These are phyloP conservation scores for Felis chaus DNA, from an alignment of 2,113 vertebrate genomes.

Conservation along the genomic window DNA sequence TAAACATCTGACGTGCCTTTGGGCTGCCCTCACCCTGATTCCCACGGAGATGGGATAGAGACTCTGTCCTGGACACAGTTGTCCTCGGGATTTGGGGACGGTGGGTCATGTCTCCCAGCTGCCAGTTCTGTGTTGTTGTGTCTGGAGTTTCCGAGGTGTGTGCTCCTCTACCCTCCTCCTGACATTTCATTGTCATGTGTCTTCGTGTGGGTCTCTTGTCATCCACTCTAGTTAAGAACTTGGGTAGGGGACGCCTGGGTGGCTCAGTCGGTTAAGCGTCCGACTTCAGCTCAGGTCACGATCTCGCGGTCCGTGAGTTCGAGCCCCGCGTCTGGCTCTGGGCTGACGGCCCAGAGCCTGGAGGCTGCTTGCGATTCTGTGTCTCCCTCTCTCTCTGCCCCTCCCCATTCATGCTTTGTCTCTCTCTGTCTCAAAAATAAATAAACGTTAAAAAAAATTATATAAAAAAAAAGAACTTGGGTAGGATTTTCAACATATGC, in stretches of 20 bases:
- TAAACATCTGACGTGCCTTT: not conserved
- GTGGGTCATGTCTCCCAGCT: not conserved
- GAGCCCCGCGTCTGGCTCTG: no score
- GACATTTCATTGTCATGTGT: not conserved
- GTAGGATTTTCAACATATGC: not conserved
- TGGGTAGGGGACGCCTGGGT: not conserved
- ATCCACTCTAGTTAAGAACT: not conserved
- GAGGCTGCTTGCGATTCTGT: no score
- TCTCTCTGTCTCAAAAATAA: no score
- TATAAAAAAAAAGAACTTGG: not conserved
- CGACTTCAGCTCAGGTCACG: no score
- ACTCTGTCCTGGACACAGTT: not conserved
- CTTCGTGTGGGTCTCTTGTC: not conserved
- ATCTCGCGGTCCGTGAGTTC: no score
- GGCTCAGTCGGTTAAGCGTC: no score
- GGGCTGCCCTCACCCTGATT: not conserved
- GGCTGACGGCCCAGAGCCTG: no score
- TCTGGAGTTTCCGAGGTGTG: not conserved
- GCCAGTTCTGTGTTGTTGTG: not conserved
- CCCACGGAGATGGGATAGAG: not conserved
- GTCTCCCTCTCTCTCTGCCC: no score
- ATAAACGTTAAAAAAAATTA: no score
- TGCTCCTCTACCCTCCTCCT: not conserved
- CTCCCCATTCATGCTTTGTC: no score
- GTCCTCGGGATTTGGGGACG: not conserved